Base-by-base conservation (phyloP, 2,113 vertebrate species). In the Arenaria interpres region DNA sequence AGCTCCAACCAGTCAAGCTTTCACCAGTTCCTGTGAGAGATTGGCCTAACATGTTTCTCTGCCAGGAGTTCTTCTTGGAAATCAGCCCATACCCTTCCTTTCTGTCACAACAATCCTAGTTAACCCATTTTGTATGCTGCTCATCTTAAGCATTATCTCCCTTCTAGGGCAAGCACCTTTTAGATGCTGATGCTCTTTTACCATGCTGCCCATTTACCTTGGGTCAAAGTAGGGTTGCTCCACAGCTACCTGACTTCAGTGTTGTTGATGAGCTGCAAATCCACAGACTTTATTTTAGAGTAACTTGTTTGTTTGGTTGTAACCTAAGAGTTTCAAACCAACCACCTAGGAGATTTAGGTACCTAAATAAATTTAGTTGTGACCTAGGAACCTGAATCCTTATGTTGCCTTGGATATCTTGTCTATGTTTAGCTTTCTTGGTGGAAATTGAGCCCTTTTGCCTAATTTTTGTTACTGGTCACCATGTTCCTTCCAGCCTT, bases 311-410 rank as follows among this genome's bases (percentile, higher is more conserved):
- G 89, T 10, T 79, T 82, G 32, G 18, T 43, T 89, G 69, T 85
- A 92, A 92, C 39, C 12, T 27, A 64, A 90, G 68, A 94, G 62
- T 89, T 96, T 92, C 59, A 88, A n/a, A 69, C 33, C 60, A 85
- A 74, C 46, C 4, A 4, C 68, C 73, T 92, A 63, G 46, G 66
- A 93, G 57, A 67, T 76, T 57, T 64, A 79, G 57, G 35, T 83
- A 53, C 71, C 45, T 83, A 62, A 72, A 41, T 86, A 89, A 83
- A 75, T 53, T 72, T 67, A 95, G 32, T 32, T 76, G 22, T 93
- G 67, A 92, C 69, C 71, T 93, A 53, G 68, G 63, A 93, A 81
- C 35, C 35, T 46, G 33, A 90, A 45, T 90, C 51, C 45, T 73
- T 88, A 7, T 21, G 24, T 67, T 91, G 28, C 53, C 45, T 83